phyloP scores from a whole-genome alignment of 2,113 vertebrate species.

The Harpagus bidentatus region DNA sequence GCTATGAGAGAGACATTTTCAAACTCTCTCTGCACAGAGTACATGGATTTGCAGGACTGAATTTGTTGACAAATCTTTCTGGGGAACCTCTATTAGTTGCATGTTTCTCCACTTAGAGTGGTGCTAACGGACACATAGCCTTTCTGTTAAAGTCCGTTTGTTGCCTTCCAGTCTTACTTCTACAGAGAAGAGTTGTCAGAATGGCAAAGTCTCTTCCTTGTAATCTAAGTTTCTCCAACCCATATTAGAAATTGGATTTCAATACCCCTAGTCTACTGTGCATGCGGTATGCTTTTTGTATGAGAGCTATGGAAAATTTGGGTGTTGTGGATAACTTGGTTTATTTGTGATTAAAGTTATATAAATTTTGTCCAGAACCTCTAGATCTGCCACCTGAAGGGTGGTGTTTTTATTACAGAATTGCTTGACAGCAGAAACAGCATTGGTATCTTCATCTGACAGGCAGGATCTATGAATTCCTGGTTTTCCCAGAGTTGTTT shows the following conservation, averaged over 20 bases:
- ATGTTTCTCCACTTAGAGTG: background rate
- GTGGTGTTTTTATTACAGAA: background rate
- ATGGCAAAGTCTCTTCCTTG: background rate
- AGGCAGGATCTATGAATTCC: background rate
- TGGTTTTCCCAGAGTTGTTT: conserved; percentile 7
- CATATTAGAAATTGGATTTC: background rate
- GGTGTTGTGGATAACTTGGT: background rate
- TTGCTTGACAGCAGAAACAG: background rate
- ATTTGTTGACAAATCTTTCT: conserved; percentile 6
- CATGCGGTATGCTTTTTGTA: background rate
- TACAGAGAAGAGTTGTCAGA: background rate
- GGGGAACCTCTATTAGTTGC: background rate
- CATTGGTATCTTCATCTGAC: background rate
- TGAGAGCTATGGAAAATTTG: background rate
- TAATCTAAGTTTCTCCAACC: background rate
- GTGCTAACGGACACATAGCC: background rate
- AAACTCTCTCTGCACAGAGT: background rate
- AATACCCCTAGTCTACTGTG: background rate
- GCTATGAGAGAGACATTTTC: background rate
- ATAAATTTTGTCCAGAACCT: background rate
- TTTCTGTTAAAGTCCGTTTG: background rate
- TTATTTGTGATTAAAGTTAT: background rate
- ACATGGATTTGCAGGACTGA: background rate
- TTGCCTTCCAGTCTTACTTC: background rate
- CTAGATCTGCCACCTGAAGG: background rate